phyloP scores from a whole-genome alignment of 2,113 vertebrate genomes.

The Oncorhynchus keta region DNA sequence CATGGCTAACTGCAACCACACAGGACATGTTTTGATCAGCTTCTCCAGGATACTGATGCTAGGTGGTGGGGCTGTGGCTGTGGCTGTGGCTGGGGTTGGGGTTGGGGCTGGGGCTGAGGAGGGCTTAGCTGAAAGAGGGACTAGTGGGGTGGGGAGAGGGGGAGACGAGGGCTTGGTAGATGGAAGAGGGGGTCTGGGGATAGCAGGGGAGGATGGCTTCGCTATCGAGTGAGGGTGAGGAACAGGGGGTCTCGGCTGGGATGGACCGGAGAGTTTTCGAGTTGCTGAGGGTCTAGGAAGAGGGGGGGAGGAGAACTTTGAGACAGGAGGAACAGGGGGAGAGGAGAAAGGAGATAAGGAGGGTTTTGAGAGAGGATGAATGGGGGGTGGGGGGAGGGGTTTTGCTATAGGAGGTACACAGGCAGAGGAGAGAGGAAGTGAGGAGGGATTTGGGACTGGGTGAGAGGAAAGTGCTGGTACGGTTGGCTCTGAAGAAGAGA shows the following conservation, averaged over 20 bases:
- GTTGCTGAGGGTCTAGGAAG: not conserved
- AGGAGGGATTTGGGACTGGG: not conserved
- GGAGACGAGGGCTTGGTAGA: not conserved
- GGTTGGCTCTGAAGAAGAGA: too few species aligned
- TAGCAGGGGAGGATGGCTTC: constrained; percentile 25
- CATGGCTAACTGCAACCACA: constrained; percentile 86
- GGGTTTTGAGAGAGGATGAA: too few species aligned
- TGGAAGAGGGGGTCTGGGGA: constrained; percentile 22
- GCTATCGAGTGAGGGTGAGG: constrained; percentile 1
- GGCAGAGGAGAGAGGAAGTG: constrained; percentile 9
- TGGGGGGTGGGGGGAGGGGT: too few species aligned
- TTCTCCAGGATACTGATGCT: constrained; percentile 78
- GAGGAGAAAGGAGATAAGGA: too few species aligned
- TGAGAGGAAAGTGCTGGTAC: not conserved
- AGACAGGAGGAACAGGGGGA: too few species aligned
- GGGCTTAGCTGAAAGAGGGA: not conserved
- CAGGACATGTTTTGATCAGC: constrained; percentile 80
- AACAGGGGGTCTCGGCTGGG: not conserved
- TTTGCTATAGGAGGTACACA: constrained; percentile 39
- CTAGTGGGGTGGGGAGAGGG: not conserved
- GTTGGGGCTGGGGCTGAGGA: not conserved
- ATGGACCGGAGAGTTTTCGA: not conserved
- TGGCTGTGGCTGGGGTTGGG: too few species aligned
- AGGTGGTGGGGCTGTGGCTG: not conserved
- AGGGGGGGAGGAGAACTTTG: constrained; percentile 5